These are phyloP conservation scores for Dione juno DNA, from an alignment of 2,888 invertebrate species.

Conservation along the genomic window DNA sequence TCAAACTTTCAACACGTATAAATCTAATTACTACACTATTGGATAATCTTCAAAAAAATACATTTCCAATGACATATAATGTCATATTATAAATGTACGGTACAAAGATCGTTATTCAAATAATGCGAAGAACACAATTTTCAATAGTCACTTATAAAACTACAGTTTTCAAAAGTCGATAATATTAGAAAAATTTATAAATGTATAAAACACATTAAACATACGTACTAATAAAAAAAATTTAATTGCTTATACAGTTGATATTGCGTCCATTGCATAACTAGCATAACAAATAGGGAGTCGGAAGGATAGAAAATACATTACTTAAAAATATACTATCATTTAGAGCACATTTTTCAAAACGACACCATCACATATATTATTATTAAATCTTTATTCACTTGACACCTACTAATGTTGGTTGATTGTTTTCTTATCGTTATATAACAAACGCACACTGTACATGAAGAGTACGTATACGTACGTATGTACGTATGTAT, in stretches of 20 bases:
- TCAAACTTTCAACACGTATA: neutral
- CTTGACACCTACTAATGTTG: neutral
- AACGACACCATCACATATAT: neutral
- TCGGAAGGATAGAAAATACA: neutral
- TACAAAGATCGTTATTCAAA: neutral
- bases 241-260: neutral
- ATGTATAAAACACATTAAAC: neutral
- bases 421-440: neutral
- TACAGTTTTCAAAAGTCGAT: neutral
- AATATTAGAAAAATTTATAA: neutral
- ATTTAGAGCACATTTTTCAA: neutral
- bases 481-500: neutral
- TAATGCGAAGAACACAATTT: neutral
- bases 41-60: neutral
- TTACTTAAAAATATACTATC: neutral
- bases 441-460: neutral
- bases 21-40: neutral
- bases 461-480: neutral
- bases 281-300: neutral
- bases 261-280: neutral
- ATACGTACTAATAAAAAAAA: neutral
- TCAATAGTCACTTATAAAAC: neutral
- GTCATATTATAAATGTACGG: neutral
- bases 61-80: too few relatives aligned
- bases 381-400: constrained; percentile 3